Evolutionary conservation across 2,113 vertebrate species (phyloP), one percentile per base, ranked within the genome.

Genomic region (Tetrax tetrax): DNA sequence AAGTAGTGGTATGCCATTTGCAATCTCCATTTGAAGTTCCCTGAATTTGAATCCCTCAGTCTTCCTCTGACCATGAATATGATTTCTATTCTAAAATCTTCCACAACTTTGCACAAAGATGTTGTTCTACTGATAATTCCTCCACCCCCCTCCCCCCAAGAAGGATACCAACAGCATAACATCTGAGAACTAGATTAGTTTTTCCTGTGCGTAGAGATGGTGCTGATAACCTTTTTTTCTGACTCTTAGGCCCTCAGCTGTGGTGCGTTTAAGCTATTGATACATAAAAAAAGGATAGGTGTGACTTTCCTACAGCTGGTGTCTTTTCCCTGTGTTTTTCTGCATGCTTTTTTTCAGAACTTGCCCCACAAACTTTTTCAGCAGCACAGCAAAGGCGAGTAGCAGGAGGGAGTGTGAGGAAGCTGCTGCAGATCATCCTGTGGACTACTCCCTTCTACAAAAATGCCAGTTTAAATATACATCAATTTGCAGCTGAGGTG

Each of bases 141-240:
- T 13, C 7, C 7, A 29, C 5, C 7, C 4, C 4, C 7, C 7
- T 23, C 5, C 7, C 4, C 4, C 5, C 2, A 12, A 27, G 10
- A 35, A 37, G 11, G 19, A 17, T 9, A 33, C 4, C 17, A 68
- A 5, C 45, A 84, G 50, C 19, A 61, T 60, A 74, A 56, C 18
- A 78, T 57, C 38, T 65, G 77, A 84, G 29, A 77, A 48, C 29
- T 43, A 17, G 7, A 33, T 38, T 60, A 37, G 3, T 6, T 83
- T 70, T 45, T 48, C 14, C n/a, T 51, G 3, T 38, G 31, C 76
- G 20, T 76, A 63, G 56, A 25, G 51, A 27, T 38, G 14, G 4
- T 54, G 20, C 31, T 71, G 48, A 60, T 66, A 78, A 37, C 41
- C 38, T 50, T 68, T 14, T 51, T 78, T 89, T 89, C 16, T 84